Percentiles rank a stretch among this genome's conserved stretches.
Evolutionary conservation across 2,888 invertebrate genomes (phyloP).

Genomic region (Pammene fasciana): DNA sequence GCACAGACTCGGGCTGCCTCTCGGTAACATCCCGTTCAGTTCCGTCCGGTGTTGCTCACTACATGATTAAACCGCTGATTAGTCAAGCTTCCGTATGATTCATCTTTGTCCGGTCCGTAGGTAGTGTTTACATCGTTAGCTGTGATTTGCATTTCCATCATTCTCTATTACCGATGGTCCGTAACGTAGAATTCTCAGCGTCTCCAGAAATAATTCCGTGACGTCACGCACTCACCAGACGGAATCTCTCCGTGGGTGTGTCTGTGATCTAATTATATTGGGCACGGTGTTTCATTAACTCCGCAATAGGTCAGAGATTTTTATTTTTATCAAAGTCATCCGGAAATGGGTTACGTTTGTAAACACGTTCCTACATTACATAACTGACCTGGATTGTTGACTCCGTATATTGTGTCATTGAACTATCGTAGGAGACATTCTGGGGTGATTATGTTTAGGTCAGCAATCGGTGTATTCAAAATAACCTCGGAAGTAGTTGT

Average conservation of each 20-base stretch:
- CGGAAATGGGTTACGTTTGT: constrained; percentile 16
- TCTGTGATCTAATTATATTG: constrained; percentile 63
- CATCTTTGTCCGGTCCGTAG: constrained; percentile 19
- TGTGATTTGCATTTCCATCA: constrained; percentile 30
- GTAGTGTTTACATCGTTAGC: constrained; percentile 31
- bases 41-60: constrained; percentile 11
- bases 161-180: constrained; percentile 12
- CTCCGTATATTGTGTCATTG: constrained; percentile 21
- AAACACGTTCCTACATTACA: constrained; percentile 10
- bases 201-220: constrained; percentile 51
- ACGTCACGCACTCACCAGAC: constrained; percentile 57
- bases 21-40: constrained; percentile 3
- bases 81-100: constrained; percentile 34
- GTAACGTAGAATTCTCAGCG: constrained; percentile 35
- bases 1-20: not conserved
- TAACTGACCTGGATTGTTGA: constrained; percentile 27
- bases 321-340: constrained; percentile 18
- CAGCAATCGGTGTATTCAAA: not conserved
- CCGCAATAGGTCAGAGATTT: constrained; percentile 59
- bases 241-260: constrained; percentile 62
- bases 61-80: constrained; percentile 15
- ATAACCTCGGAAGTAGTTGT: not conserved
- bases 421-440: not conserved
- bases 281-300: constrained; percentile 54
- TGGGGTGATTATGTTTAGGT: not conserved